Base-by-base conservation (phyloP, 2,113 vertebrate genomes). In the Erinaceus europaeus region DNA sequence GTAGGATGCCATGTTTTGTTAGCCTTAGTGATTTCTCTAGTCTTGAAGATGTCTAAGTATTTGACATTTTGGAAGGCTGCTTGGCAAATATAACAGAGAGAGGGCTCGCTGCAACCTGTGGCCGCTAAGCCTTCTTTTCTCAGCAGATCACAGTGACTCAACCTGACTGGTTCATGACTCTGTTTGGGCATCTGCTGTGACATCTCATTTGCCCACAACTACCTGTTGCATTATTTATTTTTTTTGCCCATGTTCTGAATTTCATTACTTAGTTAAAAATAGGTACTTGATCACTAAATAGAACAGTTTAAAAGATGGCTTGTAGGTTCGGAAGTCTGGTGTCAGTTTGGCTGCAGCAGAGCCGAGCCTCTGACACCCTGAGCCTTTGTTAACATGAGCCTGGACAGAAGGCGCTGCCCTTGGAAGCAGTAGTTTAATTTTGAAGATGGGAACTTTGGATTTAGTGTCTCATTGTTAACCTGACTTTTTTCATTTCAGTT, bases 171-270 rank as follows among this genome's bases (percentile, higher is more conserved):
- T 86, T 91, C 82, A 83, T 69, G 87, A 61, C 71, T 87, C 48
- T 75, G 71, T 87, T 88, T 92, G 91, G 95, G 91, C 93, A 95
- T 96, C 93, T 95, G 90, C 91, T 93, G 46, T 94, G 92, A 90
- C 92, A 93, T 94, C 89, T 91, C 89, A 90, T 86, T 89, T 72
- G 1, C 93, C 91, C 67, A 95, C 94, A 89, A 76, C 78, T 95
- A 94, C 92, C 85, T 95, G 91, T 95, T 90, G 91, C 71, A 48
- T 94, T n/a, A n/a, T n/a, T n/a, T n/a, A n/a, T n/a, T n/a, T n/a
- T 92, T 91, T 92, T 93, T 91, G 81, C 52, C 72, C 78, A 69
- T 94, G 74, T 94, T 94, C 87, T 93, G 89, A 74, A 94, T 96
- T 94, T 94, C 38, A 85, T 93, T 94, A 82, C 44, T 93, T 83